Evolutionary conservation across 2,113 vertebrate species (phyloP), one percentile per base, ranked within the genome.

Genomic region (Maccullochella peelii): DNA sequence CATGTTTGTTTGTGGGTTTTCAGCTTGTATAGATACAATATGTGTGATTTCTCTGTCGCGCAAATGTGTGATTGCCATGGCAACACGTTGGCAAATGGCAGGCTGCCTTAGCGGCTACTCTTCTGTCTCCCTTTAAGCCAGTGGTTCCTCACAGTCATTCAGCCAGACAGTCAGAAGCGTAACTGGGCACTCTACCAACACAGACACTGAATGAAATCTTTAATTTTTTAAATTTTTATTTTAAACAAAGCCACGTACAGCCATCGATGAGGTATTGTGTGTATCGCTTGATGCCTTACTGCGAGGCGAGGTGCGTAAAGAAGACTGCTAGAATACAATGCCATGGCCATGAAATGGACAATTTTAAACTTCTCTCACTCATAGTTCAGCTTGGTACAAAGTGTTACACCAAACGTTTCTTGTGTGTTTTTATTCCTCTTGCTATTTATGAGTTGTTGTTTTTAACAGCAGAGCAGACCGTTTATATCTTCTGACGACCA

Each of bases 401-500:
- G 68, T 83, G 40, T 67, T 49, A 62, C 47, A 88, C 95, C 95
- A 79, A 67, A 81, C 59, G 2, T 86, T 80, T 76, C 89, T 89
- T 92, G 93, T 93, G 94, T 95, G 92, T 92, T 95, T 95, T 95
- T 93, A 86, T 87, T 95, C 91, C 85, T 94, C 94, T 94, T 94
- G 55, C 58, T 96, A 96, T 96, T 96, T 96, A 96, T 95, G 95
- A 95, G 90, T 95, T 88, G 90, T 95, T 88, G 6, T 44, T 89
- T 78, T 84, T 67, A 73, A 76, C 69, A 58, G 86, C 92, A 87
- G 91, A 75, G 50, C 7, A 18, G 59, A 70, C 38, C 0, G n/a
- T 44, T 59, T 44, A 4, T 50, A n/a, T 63, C 78, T 79, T 93
- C 94, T 61, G 72, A 68, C 10, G 40, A 57, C 27, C 63, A 67